Evolutionary conservation across 2,113 vertebrate genomes (phyloP), one percentile per base, ranked within the genome.

Genomic region (Brachyhypopomus gauderio): DNA sequence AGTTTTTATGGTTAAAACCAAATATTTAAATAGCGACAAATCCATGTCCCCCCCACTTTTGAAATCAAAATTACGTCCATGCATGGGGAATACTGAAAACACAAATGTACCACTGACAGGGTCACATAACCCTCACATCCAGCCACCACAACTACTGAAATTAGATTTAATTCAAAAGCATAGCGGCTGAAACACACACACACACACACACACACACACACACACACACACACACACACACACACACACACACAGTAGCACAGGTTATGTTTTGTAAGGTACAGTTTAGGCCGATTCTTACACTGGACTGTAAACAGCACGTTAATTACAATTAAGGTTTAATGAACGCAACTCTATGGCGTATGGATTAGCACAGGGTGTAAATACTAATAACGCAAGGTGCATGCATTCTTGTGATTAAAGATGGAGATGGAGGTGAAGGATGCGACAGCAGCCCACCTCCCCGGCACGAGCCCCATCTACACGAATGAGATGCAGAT

Each of bases 371-470:
- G 64, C 30, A 20, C 64, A 36, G 27, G 36, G 62, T 19, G 5
- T 1, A 19, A 14, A 66, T 8, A 14, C 11, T 14, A 25, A 34
- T 4, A 66, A 5, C 17, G 27, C 16, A 63, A 27, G 27, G 12
- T 25, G 60, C 62, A 64, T 30, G 16, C 27, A 34, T 5, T 27
- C 64, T 67, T 17, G 2, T 30, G 64, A 17, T 36, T 36, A 67
- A 67, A 67, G 64, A 67, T 36, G 64, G 64, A 67, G 64, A 67
- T 36, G 64, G 64, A 67, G 64, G 64, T 36, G 30, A 67, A 6
- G 17, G 30, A 67, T 67, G 64, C 17, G 36, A 34, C 30, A 67
- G 64, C 27, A 20, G 45, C 45, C 2, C 2, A 52, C 12, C 9
- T 52, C 45, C 30, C 45, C 12, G 45, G 2, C 12, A 52, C 8